These are phyloP conservation scores for Crotalus horridus DNA, from an alignment of 2,113 vertebrate genomes.

Conservation along the genomic window DNA sequence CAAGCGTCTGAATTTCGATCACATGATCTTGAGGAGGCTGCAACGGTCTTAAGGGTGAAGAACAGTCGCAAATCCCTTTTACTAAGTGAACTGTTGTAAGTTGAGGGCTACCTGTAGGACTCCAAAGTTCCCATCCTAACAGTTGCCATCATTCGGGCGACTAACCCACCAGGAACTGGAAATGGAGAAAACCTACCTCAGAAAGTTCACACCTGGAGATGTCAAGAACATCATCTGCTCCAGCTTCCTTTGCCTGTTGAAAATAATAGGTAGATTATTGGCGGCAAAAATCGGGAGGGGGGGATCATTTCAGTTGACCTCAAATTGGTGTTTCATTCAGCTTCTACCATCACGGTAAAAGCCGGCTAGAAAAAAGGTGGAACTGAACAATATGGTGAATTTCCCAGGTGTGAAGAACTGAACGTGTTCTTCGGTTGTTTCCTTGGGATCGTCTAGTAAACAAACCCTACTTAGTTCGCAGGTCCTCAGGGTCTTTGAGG, in stretches of 20 bases:
- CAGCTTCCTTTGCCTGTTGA: constrained; percentile 87
- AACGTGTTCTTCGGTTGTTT: not conserved
- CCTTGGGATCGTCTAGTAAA: not conserved
- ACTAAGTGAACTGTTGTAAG: too few species aligned
- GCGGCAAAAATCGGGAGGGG: rapidly evolving
- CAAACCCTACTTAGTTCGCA: not conserved
- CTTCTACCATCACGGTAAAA: not conserved
- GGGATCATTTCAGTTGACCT: not conserved
- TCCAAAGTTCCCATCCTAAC: not conserved
- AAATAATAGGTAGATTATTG: constrained; percentile 8
- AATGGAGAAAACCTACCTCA: constrained; percentile 71
- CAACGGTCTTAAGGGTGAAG: too few species aligned
- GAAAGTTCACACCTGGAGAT: constrained; percentile 89
- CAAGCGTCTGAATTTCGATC: too few species aligned
- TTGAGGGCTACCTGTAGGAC: too few species aligned
- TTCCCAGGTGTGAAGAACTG: not conserved
- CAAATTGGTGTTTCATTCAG: not conserved
- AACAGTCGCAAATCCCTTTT: too few species aligned
- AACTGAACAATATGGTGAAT: not conserved
- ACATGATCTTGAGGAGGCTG: too few species aligned
- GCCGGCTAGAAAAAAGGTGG: not conserved
- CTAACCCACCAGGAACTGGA: too few species aligned
- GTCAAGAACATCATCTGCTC: constrained; percentile 90
- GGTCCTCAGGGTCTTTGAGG: not conserved
- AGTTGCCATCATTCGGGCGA: not conserved